Evolutionary conservation across 2,797 vertebrate genomes (phyloP), one percentile per base, ranked within the genome.

Genomic region (Amniataba percoides): DNA sequence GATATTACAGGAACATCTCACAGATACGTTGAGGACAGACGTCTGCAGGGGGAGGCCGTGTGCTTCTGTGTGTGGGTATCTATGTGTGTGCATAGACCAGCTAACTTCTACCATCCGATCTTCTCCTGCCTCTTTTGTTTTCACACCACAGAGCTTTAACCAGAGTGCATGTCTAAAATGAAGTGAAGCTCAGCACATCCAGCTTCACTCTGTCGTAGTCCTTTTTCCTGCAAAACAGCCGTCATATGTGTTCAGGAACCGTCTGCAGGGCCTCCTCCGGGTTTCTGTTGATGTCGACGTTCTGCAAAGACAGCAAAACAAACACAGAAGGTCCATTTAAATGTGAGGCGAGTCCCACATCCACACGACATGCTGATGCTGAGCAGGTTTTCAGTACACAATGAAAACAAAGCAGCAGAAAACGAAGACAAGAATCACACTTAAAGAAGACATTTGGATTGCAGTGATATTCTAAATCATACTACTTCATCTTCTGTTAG

Each of bases 201-300:
- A 66, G 59, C 42, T 52, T 70, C 45, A 25, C 7, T 12, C 3
- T 57, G 40, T 8, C 31, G 48, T 19, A 23, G 75, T 70, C 66
- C 19, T 43, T 49, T 51, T 67, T 70, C 16, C 42, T 18, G n/a
- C 15, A 52, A n/a, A 66, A 19, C 23, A 36, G 55, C 31, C 1
- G 62, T 94, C 74, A 94, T 36, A 91, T 80, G 87, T 96, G 94
- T 21, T 93, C 93, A 51, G 93, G 94, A 49, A 95, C 93, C 0
- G 96, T 97, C 79, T 85, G 86, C 83, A 97, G 88, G 15, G 96
- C 96, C 56, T 97, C 97, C 0, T 95, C 91, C 2, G 94, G 77
- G 34, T 95, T 90, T 81, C 95, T 91, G 73, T 85, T 93, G 45
- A 96, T 42, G 45, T 93, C 92, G 7, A 97, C 94, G 34, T 97